These are phyloP conservation scores for Papilio helenus DNA, from an alignment of 1,140 invertebrate species.

Conservation along the genomic window DNA sequence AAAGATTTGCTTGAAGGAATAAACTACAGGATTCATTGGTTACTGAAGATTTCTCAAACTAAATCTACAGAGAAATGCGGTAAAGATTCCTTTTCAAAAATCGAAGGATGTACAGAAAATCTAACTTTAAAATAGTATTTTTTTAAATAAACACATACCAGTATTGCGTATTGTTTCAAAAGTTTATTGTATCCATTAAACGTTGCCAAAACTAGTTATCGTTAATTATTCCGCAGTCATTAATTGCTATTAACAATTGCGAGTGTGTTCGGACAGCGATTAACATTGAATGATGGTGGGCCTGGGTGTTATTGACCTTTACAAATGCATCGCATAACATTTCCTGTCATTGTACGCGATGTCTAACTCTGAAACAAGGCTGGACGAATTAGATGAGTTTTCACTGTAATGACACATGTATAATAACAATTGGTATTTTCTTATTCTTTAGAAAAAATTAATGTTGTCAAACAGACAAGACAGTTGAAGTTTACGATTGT, in stretches of 20 bases:
- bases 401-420: neutral
- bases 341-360: conserved; percentile 64
- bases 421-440: neutral
- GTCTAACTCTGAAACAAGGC: conserved; percentile 42
- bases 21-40: too few species aligned
- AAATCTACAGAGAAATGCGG: too few species aligned
- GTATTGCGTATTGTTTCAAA: neutral
- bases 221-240: conserved; percentile 34
- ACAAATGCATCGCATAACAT: conserved; percentile 41
- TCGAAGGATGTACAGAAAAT: neutral
- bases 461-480: neutral
- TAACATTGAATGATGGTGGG: conserved; percentile 21
- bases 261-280: neutral
- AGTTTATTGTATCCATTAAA: conserved; percentile 16
- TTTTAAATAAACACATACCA: neutral
- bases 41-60: too few species aligned
- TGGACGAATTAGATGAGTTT: conserved; percentile 45
- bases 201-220: conserved; percentile 30
- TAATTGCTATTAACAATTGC: conserved; percentile 31
- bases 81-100: too few species aligned
- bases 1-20: too few species aligned
- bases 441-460: neutral
- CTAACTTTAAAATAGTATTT: neutral
- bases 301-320: conserved; percentile 47
- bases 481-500: too few species aligned